Evolutionary conservation across 2,888 invertebrate species (phyloP).

Genomic region (Barypeithes pellucidus): DNA sequence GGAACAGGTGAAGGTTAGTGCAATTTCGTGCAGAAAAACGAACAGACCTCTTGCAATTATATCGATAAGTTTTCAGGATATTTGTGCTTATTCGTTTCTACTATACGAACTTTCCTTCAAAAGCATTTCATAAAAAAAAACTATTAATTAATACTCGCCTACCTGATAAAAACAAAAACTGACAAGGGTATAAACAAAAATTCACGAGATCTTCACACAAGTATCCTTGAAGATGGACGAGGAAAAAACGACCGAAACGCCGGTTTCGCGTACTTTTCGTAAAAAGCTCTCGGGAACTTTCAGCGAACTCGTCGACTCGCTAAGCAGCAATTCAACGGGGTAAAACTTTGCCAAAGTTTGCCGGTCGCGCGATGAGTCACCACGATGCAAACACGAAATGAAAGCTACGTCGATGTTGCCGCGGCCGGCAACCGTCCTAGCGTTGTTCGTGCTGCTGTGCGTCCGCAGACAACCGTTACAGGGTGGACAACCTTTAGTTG

Average conservation of each 20-base stretch:
- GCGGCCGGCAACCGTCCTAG: conserved; percentile 19
- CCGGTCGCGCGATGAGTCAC: conserved; percentile 50
- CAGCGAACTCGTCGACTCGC: conserved; percentile 36
- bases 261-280: conserved; percentile 21
- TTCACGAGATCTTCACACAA: neutral
- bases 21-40: too few species aligned
- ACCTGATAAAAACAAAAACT: neutral
- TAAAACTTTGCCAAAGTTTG: conserved; percentile 45
- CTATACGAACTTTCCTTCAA: too few species aligned
- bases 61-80: too few species aligned
- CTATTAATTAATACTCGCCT: neutral
- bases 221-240: conserved; percentile 17
- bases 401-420: conserved; percentile 32
- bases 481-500: conserved; percentile 31
- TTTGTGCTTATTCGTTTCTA: too few species aligned
- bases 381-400: conserved; percentile 43
- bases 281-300: conserved; percentile 34
- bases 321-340: conserved; percentile 32
- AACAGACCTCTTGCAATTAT: too few species aligned
- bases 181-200: neutral
- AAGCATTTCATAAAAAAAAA: neutral
- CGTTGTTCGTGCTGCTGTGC: conserved; percentile 11
- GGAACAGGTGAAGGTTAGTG: too few species aligned
- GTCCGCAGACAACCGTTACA: conserved; percentile 45
- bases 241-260: conserved; percentile 21